These are phyloP conservation scores for Porphyrio hochstetteri DNA, from an alignment of 2,113 vertebrate species.

Conservation along the genomic window DNA sequence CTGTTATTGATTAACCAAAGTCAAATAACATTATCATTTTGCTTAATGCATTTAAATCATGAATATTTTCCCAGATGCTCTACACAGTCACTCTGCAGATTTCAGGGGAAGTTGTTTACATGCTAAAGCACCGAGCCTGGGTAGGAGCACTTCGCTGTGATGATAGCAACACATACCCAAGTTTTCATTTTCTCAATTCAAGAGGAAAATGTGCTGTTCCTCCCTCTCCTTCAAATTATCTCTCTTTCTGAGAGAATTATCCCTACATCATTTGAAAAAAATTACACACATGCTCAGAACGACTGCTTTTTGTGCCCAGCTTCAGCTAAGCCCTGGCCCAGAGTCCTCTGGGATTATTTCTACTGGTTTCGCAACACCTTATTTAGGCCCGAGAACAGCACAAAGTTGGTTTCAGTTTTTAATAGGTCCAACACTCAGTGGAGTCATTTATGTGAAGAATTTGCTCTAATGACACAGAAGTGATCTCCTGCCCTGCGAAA, in stretches of 20 bases:
- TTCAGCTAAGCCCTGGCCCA: not conserved
- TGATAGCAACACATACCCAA: conserved; percentile 22
- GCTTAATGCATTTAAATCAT: conserved; percentile 47
- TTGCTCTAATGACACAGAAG: not conserved
- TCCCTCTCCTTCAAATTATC: not conserved
- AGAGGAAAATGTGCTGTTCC: not conserved
- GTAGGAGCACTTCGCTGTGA: conserved; percentile 13
- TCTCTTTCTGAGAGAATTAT: conserved; percentile 19
- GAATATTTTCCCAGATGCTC: conserved; percentile 41
- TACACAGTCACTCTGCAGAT: not conserved
- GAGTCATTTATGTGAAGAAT: not conserved
- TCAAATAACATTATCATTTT: conserved; percentile 44
- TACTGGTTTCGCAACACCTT: not conserved
- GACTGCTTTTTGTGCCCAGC: not conserved
- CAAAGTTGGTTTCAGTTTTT: not conserved
- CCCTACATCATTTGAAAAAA: not conserved
- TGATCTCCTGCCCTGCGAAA: not conserved
- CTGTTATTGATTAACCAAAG: conserved; percentile 60
- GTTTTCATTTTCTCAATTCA: conserved; percentile 43
- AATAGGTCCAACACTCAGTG: fast-evolving
- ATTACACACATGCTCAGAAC: not conserved
- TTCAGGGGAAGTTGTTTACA: conserved; percentile 37
- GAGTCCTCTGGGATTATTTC: not conserved
- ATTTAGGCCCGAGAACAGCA: not conserved
- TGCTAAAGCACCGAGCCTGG: not conserved